Base-by-base conservation (phyloP, 1,140 invertebrate species). In the Neodiprion pinetum region DNA sequence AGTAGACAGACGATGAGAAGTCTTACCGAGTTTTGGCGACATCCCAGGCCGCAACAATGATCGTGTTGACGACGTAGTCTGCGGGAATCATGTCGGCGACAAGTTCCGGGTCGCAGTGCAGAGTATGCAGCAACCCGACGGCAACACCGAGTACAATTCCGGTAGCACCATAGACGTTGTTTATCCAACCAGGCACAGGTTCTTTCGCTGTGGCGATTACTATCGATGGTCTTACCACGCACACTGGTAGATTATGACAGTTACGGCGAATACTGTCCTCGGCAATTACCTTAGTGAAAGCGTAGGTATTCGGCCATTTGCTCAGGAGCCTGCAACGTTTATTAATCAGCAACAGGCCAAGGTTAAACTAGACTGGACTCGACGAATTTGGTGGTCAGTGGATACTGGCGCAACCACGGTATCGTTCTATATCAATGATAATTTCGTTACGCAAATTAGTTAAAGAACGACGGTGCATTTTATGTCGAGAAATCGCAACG, bases 51-150 rank as follows among this genome's bases (percentile, higher is more conserved):
- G 92, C 89, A 1, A 91, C 92, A 61, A 98, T 92, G 66, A 97
- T 90, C 61, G 94, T 92, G 83, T 96, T 96, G n/a, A 96, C 93
- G 4, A 94, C 94, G 75, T 93, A 91, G 88, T 98, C 97, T 0
- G 95, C 96, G 0, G 97, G 97, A 48, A 98, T 94, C 7, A 98
- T 88, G 79, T 98, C 96, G 0, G 96, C 94, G 9, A 91, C 89
- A 66, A 91, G 90, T 1, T 90, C 82, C 11, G 80, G 75, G 74
- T 93, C 87, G 76, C 94, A 94, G 71, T 93, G 90, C 75, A 97
- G 84, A 1, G 92, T 92, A 48, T 93, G 90, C 1, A 97, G 80
- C 12, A 97, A 87, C 47, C 96, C 96, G 72, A 94, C 90, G 89
- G 91, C 94, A 74, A 93, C 92, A 12, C 89, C 91, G 0, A 91